Evolutionary conservation across 2,113 vertebrate genomes (phyloP).

Genomic region (Tragelaphus buxtoni): DNA sequence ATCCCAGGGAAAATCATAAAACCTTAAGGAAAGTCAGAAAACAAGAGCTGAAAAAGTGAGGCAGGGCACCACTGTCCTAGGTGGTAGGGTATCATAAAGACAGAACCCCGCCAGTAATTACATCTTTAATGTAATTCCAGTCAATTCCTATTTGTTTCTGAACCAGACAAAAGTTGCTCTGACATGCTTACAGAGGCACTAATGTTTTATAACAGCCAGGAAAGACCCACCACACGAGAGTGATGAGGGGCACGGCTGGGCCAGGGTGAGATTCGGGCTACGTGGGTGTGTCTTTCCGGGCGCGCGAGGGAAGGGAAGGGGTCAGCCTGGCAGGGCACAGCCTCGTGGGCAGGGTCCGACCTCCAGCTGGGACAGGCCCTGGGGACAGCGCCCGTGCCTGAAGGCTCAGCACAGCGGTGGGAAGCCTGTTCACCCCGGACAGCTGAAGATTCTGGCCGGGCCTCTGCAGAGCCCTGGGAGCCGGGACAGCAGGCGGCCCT

Average conservation of each 20-base stretch:
- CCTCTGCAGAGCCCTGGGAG: neutral
- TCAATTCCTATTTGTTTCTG: neutral
- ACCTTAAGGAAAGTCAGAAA: neutral
- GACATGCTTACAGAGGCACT: neutral
- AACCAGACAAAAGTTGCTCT: neutral
- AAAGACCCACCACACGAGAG: neutral
- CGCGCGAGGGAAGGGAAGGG: neutral
- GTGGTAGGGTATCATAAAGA: neutral
- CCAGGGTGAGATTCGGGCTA: neutral
- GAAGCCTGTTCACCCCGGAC: neutral
- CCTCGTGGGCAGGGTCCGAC: neutral
- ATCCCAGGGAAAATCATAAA: neutral
- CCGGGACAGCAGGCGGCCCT: neutral
- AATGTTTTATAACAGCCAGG: neutral
- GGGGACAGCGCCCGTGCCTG: rapidly evolving
- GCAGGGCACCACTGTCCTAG: neutral
- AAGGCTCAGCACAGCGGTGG: neutral
- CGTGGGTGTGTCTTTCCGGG: neutral
- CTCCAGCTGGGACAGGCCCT: neutral
- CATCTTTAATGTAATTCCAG: neutral
- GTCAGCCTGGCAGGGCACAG: neutral
- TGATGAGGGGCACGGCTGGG: neutral
- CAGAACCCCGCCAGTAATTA: neutral
- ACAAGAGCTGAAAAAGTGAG: neutral
- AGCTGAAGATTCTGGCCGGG: rapidly evolving